Base-by-base conservation (phyloP, 2,888 invertebrate species). In the Sarcophaga rosellei region DNA sequence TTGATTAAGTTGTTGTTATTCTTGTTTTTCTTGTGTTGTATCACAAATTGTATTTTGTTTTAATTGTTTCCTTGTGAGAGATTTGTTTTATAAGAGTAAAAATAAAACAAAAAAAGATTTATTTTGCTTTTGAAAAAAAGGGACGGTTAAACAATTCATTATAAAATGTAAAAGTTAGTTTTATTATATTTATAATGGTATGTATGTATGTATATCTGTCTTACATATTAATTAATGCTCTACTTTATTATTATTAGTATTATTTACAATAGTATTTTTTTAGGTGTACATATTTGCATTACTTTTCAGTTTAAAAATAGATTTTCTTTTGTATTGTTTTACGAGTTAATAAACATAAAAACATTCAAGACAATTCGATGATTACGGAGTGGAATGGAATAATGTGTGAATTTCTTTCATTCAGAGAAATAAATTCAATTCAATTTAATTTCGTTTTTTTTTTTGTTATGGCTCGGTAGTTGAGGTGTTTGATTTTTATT, bases 381-480 rank as follows among this genome's bases (percentile, higher is more conserved):
- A 86, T 82, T 82, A 82, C 72, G 66, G 61, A 78, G 20, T 82
- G 86, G 80, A 76, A 82, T 85, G 80, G 85, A 85, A 76, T 84
- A 53, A 17, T 53, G 53, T 53, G 45, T 76, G 69, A 74, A 72
- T 57, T 78, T 66, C 20, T 68, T 61, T 21, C 53, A 35, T 62
- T 69, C 4, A 47, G 21, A 47, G 21, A 77, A 72, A 69, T 77
- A 77, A 83, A 83, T 80, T 77, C 63, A 65, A 35, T 35, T 35
- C 35, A 35, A 35, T 35, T 35, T 35, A 35, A 35, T 35, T 35
- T 35, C 8, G 8, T 68, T 69, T 66, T 44, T 62, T 62, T 68
- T 76, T 69, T 65, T 68, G 62, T 82, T 65, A 83, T 86, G 86
- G 86, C 86, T 86, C 86, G 86, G 86, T 83, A 83, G 76, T 86